phyloP scores from a whole-genome alignment of 2,797 vertebrate species.

The Ptychadena robeensis region DNA sequence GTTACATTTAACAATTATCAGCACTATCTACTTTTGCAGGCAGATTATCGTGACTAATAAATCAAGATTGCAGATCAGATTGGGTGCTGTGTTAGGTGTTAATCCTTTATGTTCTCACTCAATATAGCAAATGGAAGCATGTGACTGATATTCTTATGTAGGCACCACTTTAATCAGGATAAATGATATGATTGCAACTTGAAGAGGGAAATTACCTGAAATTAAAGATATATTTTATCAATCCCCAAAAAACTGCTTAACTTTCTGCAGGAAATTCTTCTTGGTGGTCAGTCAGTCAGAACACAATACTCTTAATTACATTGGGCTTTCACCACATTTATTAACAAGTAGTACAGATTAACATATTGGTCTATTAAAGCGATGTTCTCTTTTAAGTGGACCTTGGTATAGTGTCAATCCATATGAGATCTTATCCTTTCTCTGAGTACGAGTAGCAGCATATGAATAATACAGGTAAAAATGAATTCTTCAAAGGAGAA shows the following conservation, averaged over 20 bases:
- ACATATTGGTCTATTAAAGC: neutral
- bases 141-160: neutral
- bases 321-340: neutral
- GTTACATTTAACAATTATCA: no score
- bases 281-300: neutral
- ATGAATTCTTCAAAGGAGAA: slow-evolving; percentile 19
- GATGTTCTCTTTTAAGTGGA: slow-evolving; percentile 4
- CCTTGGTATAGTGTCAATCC: neutral
- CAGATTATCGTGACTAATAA: no score
- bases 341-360: slow-evolving; percentile 6
- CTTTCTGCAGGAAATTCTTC: neutral
- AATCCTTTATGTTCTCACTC: no score
- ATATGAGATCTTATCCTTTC: slow-evolving; percentile 13
- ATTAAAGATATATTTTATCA: neutral
- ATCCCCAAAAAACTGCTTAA: neutral
- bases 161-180: no score
- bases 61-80: no score
- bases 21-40: no score
- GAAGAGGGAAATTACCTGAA: neutral
- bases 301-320: neutral
- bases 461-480: slow-evolving; percentile 38
- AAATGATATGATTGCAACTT: neutral
- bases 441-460: slow-evolving; percentile 11
- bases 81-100: no score
- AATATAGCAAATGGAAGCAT: neutral